These are phyloP conservation scores for Phymorhynchus buccinoides DNA, from an alignment of 1,140 invertebrate species.

Conservation along the genomic window DNA sequence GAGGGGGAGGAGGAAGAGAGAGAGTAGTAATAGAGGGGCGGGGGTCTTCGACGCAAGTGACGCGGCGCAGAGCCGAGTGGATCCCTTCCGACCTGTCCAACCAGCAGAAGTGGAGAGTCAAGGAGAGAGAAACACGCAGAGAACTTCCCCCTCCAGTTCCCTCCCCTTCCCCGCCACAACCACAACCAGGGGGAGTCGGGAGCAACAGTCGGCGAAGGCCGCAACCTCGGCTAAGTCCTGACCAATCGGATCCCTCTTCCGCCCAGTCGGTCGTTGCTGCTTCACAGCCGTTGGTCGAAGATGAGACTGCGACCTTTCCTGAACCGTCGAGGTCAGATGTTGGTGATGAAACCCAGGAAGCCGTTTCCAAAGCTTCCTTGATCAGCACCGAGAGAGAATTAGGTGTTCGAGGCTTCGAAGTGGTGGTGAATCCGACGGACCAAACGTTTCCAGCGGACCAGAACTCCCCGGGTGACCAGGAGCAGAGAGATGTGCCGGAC, in stretches of 20 bases:
- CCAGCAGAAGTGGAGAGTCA: background rate
- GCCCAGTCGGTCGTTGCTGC: no score
- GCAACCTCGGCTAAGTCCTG: no score
- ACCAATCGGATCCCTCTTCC: conserved; percentile 44
- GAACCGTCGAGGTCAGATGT: no score
- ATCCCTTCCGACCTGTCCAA: conserved; percentile 25
- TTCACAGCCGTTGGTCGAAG: no score
- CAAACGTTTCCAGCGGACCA: no score
- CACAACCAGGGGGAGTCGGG: background rate
- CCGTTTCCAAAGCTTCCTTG: conserved; percentile 62
- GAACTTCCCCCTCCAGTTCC: conserved; percentile 17
- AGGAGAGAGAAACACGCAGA: background rate
- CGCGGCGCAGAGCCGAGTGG: conserved; percentile 36
- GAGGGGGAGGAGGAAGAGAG: background rate
- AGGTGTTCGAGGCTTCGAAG: no score
- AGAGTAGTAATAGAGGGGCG: background rate
- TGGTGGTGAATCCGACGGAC: no score
- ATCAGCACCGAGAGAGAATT: conserved; percentile 57
- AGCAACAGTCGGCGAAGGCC: conserved; percentile 13
- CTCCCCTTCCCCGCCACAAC: background rate
- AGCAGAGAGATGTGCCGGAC: conserved; percentile 58
- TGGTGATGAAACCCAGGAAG: no score
- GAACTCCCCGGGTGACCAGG: conserved; percentile 53
- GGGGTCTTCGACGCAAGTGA: conserved; percentile 19
- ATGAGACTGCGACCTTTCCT: no score